phyloP scores from a whole-genome alignment of 2,113 vertebrate genomes.

The Nannobrachium achirus region DNA sequence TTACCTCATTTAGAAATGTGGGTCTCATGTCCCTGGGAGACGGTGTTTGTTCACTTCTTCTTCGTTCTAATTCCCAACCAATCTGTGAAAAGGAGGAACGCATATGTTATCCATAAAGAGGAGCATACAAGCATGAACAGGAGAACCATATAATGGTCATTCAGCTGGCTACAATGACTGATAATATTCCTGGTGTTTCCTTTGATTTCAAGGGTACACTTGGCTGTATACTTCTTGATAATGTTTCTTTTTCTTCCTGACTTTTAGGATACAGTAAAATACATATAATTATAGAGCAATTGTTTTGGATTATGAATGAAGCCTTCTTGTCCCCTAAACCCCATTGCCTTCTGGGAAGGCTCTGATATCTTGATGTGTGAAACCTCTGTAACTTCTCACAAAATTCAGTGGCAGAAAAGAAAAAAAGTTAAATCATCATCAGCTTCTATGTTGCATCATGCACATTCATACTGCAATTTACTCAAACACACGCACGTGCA shows the following conservation, averaged over 20 bases:
- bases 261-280: conserved; percentile 46
- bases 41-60: conserved; percentile 9
- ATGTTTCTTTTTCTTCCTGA: conserved; percentile 46
- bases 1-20: conserved; percentile 38
- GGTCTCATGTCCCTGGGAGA: conserved; percentile 24
- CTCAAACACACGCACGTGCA: no score
- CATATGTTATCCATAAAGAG: conserved; percentile 6
- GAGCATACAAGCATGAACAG: conserved; percentile 28
- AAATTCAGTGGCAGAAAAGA: conserved; percentile 59
- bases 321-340: conserved; percentile 52
- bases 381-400: conserved; percentile 62
- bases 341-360: conserved; percentile 78
- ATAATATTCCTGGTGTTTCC: conserved; percentile 46
- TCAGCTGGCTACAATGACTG: conserved; percentile 67
- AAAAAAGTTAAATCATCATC: conserved; percentile 66
- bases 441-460: conserved; percentile 67
- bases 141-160: conserved; percentile 57
- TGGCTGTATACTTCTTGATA: conserved; percentile 40
- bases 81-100: conserved; percentile 11
- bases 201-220: conserved; percentile 34
- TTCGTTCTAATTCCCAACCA: conserved; percentile 17
- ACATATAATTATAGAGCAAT: conserved; percentile 16
- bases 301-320: conserved; percentile 52
- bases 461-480: no score
- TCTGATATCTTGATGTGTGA: conserved; percentile 50